These are phyloP conservation scores for Rhamphomyia laevipes DNA, from an alignment of 2,888 invertebrate species.

Conservation along the genomic window DNA sequence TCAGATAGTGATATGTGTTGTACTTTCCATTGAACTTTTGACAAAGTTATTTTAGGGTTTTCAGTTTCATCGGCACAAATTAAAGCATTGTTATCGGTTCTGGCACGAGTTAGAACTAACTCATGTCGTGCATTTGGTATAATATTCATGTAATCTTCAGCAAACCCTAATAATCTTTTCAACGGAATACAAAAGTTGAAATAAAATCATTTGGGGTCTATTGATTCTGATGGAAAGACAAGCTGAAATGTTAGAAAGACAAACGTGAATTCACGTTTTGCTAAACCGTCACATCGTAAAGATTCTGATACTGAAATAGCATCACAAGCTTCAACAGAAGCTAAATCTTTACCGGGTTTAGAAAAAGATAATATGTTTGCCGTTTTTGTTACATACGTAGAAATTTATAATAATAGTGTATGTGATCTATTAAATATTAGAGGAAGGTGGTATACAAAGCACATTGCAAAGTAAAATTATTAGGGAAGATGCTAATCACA, in stretches of 20 bases:
- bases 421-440: conserved; percentile 93
- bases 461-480: conserved; percentile 77
- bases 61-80: too few relatives aligned
- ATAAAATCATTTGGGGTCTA: too few relatives aligned
- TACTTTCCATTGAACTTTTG: too few relatives aligned
- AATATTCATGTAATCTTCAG: too few relatives aligned
- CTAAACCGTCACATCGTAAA: conserved; percentile 32
- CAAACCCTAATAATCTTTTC: too few relatives aligned
- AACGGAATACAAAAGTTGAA: too few relatives aligned
- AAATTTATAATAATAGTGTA: conserved; percentile 94
- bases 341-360: conserved; percentile 49
- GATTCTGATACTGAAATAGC: conserved; percentile 52
- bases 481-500: conserved; percentile 71
- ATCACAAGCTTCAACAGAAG: conserved; percentile 43
- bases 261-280: conserved; percentile 38
- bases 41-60: too few relatives aligned
- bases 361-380: conserved; percentile 77
- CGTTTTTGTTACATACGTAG: conserved; percentile 89
- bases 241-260: conserved; percentile 76
- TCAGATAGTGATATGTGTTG: too few relatives aligned
- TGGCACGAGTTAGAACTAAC: too few relatives aligned
- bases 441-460: conserved; percentile 63
- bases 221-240: too few relatives aligned
- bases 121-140: too few relatives aligned
- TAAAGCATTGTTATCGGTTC: too few relatives aligned